Conservation (phyloP, 2,888 invertebrate genomes). For the Polyploca ridens region DNA sequence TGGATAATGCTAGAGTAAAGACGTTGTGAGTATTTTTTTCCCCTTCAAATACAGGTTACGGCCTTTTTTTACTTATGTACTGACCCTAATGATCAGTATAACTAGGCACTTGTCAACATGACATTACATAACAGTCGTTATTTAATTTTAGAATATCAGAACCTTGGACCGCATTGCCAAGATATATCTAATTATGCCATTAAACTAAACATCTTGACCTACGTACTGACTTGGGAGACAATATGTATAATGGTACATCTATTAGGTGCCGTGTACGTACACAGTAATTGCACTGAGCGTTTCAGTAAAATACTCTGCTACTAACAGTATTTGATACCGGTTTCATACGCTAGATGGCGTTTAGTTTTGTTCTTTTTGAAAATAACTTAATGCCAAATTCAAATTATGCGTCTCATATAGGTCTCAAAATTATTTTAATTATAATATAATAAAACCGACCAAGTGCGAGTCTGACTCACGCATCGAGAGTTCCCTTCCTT, state of each 20-base stretch:
- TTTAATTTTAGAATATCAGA: not conserved
- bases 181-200: constrained; percentile 23
- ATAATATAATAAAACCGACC: too few species aligned
- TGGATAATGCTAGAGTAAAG: too few species aligned
- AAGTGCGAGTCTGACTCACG: too few species aligned
- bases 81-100: too few species aligned
- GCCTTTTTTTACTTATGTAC: too few species aligned
- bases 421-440: too few species aligned
- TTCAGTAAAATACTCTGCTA: not conserved
- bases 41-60: too few species aligned
- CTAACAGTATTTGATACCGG: not conserved
- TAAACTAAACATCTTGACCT: constrained; percentile 17
- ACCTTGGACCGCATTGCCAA: not conserved
- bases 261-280: constrained; percentile 41
- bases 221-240: constrained; percentile 10
- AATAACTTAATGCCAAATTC: too few species aligned
- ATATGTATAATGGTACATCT: constrained; percentile 23
- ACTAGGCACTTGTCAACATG: not conserved
- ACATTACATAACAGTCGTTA: not conserved
- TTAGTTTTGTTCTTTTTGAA: not conserved
- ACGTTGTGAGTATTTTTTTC: too few species aligned
- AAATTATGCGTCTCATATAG: too few species aligned
- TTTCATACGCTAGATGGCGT: not conserved
- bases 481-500: too few species aligned
- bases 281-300: constrained; percentile 57